phyloP scores from a whole-genome alignment of 1,140 invertebrate species.

The Coelopa frigida region DNA sequence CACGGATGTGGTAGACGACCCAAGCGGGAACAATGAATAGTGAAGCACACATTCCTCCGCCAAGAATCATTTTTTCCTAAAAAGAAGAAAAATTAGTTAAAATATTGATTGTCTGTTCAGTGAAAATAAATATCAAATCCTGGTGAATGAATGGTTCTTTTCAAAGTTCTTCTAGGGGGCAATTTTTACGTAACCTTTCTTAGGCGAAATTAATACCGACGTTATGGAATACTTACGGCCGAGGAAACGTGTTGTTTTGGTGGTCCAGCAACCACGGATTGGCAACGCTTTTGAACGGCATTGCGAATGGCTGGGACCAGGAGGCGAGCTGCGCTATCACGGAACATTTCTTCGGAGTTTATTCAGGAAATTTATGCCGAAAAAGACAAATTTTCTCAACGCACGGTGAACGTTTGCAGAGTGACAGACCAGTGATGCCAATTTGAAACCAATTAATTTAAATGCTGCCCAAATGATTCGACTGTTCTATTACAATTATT shows the following conservation, averaged over 20 bases:
- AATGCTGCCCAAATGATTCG: no score
- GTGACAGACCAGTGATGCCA: no score
- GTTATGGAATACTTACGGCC: slow-evolving; percentile 30
- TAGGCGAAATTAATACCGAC: neutral
- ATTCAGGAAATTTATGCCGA: slow-evolving; percentile 2
- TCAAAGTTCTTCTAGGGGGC: neutral
- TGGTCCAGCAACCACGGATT: slow-evolving; percentile 39
- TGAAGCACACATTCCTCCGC: slow-evolving; percentile 36
- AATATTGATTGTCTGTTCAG: neutral
- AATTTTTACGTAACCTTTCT: slow-evolving; percentile 34
- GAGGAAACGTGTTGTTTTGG: slow-evolving; percentile 32
- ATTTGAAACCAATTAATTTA: no score
- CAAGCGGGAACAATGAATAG: slow-evolving; percentile 36
- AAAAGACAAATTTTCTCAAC: no score
- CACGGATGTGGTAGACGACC: slow-evolving; percentile 40
- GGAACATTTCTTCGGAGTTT: slow-evolving; percentile 30
- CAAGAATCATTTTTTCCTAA: slow-evolving; percentile 38
- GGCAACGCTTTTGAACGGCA: slow-evolving; percentile 32
- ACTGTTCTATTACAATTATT: no score
- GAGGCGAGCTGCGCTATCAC: slow-evolving; percentile 38
- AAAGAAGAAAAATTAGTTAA: slow-evolving; percentile 13
- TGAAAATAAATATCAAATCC: no score
- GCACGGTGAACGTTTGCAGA: no score
- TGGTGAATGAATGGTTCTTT: no score
- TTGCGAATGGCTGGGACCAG: slow-evolving; percentile 36